phyloP scores from a whole-genome alignment of 1,140 invertebrate species.

The Grapholita molesta region DNA sequence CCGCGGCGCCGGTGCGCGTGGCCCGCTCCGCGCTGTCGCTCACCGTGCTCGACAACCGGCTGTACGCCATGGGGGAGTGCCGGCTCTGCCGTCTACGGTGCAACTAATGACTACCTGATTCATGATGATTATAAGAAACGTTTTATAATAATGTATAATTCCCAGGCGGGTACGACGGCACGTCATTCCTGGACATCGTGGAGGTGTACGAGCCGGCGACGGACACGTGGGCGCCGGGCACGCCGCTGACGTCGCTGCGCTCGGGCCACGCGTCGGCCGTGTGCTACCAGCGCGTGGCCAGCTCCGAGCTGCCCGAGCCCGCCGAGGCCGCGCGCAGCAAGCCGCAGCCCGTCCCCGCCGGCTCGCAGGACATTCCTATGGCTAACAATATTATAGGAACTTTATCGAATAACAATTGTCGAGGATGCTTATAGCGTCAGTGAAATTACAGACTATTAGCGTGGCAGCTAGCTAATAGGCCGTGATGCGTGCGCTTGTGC shows the following conservation, averaged over 20 bases:
- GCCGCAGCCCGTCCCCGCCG: conserved; percentile 19
- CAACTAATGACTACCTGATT: conserved; percentile 92
- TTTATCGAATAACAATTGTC: conserved; percentile 27
- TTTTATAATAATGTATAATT: too few relatives aligned
- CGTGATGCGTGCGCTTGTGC: not conserved
- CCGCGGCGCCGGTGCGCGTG: conserved; percentile 83
- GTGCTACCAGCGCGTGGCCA: conserved; percentile 84
- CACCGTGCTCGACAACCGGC: conserved; percentile 88
- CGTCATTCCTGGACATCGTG: conserved; percentile 87
- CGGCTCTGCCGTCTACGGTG: conserved; percentile 87
- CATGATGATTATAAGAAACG: too few relatives aligned
- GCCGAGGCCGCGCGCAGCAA: conserved; percentile 32
- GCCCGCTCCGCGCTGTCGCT: conserved; percentile 90
- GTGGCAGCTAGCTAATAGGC: too few relatives aligned
- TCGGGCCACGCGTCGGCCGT: conserved; percentile 95
- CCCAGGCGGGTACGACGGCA: conserved; percentile 92
- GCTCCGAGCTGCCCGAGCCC: conserved; percentile 68
- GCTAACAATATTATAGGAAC: conserved; percentile 49
- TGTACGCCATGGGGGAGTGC: conserved; percentile 88
- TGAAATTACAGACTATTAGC: not conserved
- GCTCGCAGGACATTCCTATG: conserved; percentile 40
- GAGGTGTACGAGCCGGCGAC: conserved; percentile 91
- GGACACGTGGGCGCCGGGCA: conserved; percentile 87
- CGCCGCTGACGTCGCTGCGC: conserved; percentile 89
- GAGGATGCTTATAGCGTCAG: conserved; percentile 21